Conservation (phyloP, 2,888 invertebrate species). For the Ischnus inquisitorius region DNA sequence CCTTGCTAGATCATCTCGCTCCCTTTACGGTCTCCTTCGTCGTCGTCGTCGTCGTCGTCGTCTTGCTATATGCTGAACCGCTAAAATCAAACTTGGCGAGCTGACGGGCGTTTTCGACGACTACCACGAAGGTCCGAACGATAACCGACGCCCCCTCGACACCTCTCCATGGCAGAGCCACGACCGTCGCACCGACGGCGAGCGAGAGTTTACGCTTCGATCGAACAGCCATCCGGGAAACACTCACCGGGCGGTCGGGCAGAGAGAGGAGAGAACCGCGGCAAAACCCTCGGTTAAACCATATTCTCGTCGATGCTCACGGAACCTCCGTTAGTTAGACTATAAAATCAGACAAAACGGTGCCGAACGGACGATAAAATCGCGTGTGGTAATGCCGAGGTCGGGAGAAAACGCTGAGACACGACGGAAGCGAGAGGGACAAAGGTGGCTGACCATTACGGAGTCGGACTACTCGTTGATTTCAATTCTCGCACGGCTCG, state of each 20-base stretch:
- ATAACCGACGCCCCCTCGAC: conserved; percentile 47
- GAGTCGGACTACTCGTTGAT: conserved; percentile 25
- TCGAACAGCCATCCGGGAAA: conserved; percentile 59
- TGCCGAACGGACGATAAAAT: conserved; percentile 20
- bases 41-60: neutral
- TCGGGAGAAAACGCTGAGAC: conserved; percentile 39
- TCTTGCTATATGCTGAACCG: conserved; percentile 69
- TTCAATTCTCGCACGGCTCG: neutral
- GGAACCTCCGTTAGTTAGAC: conserved; percentile 49
- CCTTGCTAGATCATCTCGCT: neutral
- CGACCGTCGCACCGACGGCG: conserved; percentile 8
- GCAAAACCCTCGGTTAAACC: conserved; percentile 34
- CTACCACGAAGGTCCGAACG: conserved; percentile 60
- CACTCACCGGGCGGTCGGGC: conserved; percentile 2
- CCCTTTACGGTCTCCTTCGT: neutral
- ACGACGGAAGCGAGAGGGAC: neutral
- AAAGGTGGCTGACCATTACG: conserved; percentile 26
- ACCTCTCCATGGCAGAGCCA: conserved; percentile 21
- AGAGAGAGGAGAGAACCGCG: neutral
- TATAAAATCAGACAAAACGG: conserved; percentile 54
- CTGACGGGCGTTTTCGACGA: conserved; percentile 39
- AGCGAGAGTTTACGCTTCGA: conserved; percentile 56
- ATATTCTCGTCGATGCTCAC: conserved; percentile 49
- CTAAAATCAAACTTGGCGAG: conserved; percentile 76
- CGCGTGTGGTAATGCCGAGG: neutral